Evolutionary conservation across 2,113 vertebrate species (phyloP), one percentile per base, ranked within the genome.

Genomic region (Nothoprocta perdicaria): DNA sequence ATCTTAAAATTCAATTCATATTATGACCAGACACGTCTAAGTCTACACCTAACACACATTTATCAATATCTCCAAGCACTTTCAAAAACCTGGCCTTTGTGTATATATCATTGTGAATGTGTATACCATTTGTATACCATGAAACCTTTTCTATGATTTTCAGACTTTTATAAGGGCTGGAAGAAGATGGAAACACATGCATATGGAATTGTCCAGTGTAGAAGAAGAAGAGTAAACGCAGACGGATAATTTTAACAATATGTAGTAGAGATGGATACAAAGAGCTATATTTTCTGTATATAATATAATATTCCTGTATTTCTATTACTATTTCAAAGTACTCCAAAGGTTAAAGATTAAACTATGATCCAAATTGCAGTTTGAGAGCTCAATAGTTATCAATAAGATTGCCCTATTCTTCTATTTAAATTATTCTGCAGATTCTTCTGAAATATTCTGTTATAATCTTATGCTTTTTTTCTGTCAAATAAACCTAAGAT

Each of bases 121-220:
- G 2, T 26, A 7, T 35, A 26, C 1, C 43, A 29, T 48, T 68
- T 66, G 0, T 29, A 68, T 75, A 74, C 14, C 26, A 1, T 48
- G 46, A 48, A 48, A 48, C 46, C 10, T 3, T 41, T 81, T 85
- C 17, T 11, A 7, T 35, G 12, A 24, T 80, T 82, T 8, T 12
- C 10, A 58, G 26, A 40, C 31, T 31, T 0, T 0, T 50, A 38
- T 38, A 38, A 38, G 35, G 35, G 35, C 35, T 38, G 35, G 6
- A 77, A 7, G 6, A 69, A 68, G 45, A 60, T 48, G 8, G n/a
- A 69, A 6, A 53, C 6, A n/a, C 4, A 24, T 0, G 0, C 1
- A 4, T 17, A 45, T 45, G 22, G 45, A 5, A 22, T 23, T 75
- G 55, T 63, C 22, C 35, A 82, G 12, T 15, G 50, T 8, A 68